Percentiles rank a stretch among this genome's conserved stretches.
phyloP scores from a whole-genome alignment of 2,113 vertebrate genomes.

The Polypterus senegalus region DNA sequence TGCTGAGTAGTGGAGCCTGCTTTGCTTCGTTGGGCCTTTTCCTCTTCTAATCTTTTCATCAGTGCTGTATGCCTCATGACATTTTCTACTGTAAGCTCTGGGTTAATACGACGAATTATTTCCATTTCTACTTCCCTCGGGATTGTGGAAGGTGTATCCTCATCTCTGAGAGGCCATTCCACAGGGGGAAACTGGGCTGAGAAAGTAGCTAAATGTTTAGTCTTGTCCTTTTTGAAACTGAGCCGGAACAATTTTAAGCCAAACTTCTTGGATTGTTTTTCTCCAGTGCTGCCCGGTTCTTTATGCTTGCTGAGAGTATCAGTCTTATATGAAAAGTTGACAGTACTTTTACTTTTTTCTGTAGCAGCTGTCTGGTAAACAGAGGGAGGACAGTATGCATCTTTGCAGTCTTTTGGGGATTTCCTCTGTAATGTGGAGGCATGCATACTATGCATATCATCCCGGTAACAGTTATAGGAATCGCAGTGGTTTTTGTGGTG shows the following conservation, averaged over 20 bases:
- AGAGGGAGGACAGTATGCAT: constrained; percentile 55
- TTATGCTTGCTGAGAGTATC: constrained; percentile 82
- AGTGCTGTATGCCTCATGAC: constrained; percentile 91
- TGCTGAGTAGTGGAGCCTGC: constrained; percentile 82
- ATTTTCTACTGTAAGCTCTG: constrained; percentile 92
- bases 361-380: constrained; percentile 66
- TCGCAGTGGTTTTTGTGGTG: constrained; percentile 87
- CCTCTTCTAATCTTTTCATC: constrained; percentile 96
- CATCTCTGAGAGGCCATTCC: constrained; percentile 89
- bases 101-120: constrained; percentile 93
- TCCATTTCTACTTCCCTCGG: constrained; percentile 93
- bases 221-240: constrained; percentile 95
- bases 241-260: constrained; percentile 89
- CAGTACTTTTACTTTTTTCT: constrained; percentile 84
- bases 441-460: constrained; percentile 77
- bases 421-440: constrained; percentile 82
- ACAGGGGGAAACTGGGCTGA: constrained; percentile 94
- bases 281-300: constrained; percentile 54
- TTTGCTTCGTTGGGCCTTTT: constrained; percentile 85
- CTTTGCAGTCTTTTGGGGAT: constrained; percentile 80
- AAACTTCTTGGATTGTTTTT: constrained; percentile 89
- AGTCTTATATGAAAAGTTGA: constrained; percentile 85
- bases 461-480: constrained; percentile 75
- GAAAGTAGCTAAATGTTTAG: constrained; percentile 89
- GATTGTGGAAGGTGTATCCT: constrained; percentile 82